Base-by-base conservation (phyloP, 2,888 invertebrate species). In the Diarsia dahlii region DNA sequence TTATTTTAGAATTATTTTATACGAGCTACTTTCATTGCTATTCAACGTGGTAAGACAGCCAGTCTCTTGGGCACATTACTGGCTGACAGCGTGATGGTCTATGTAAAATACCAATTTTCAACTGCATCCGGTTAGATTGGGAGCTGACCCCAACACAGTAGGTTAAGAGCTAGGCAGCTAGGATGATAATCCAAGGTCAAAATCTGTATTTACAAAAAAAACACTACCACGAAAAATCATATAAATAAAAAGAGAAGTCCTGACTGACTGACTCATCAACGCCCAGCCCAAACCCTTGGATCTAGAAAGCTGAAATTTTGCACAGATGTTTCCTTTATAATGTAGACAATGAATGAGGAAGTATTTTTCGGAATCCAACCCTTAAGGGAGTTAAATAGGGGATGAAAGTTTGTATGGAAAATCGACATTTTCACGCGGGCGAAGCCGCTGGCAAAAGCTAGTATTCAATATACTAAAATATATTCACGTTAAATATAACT, bases 401-500 rank as follows among this genome's bases (percentile, higher is more conserved):
- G n/a, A n/a, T n/a, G n/a, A n/a, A n/a, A n/a, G n/a, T n/a, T n/a
- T n/a, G n/a, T n/a, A n/a, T n/a, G n/a, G n/a, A n/a, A n/a, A n/a
- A n/a, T n/a, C n/a, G n/a, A n/a, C n/a, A n/a, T n/a, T n/a, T n/a
- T n/a, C n/a, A n/a, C n/a, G n/a, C n/a, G n/a, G n/a, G n/a, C n/a
- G n/a, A n/a, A n/a, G n/a, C n/a, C n/a, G n/a, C n/a, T n/a, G n/a
- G n/a, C n/a, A n/a, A n/a, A n/a, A n/a, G n/a, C n/a, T n/a, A n/a
- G n/a, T n/a, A n/a, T 52, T 8, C 58, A 58, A 65, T 52, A 39
- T 65, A 46, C 54, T 60, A 28, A 68, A 50, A 60, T 15, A 48
- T 23, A 52, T 71, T 58, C 5, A 2, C 15, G 13, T 60, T 34
- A 34, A 52, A 76, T 69, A 69, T 39, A 65, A 65, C 34, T n/a